Evolutionary conservation across 1,140 invertebrate genomes (phyloP), one percentile per base, ranked within the genome.

Genomic region (Drosophila jambulina): DNA sequence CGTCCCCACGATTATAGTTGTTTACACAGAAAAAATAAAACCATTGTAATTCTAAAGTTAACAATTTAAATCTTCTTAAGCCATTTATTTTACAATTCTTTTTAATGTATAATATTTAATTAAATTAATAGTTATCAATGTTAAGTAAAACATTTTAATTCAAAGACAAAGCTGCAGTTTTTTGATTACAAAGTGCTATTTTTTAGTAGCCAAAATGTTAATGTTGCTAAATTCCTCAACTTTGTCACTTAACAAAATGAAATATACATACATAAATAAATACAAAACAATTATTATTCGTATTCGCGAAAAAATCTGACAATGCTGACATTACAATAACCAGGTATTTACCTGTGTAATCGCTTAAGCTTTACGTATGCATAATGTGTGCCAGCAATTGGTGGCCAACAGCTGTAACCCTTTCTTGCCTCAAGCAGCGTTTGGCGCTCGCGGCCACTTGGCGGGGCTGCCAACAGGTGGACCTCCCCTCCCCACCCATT

Each of bases 391-490:
- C 19, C 7, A 25, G 27, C 42, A 27, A 21, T n/a, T 36, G 17
- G 9, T 40, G 67, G n/a, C 69, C 53, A 72, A 72, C 70, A 74
- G 70, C 70, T 74, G 70, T 74, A 74, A 74, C 70, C 70, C 70
- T 72, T 72, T 74, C 0, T n/a, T 25, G 12, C 21, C 34, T 49
- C 29, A 23, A 23, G 21, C 42, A 48, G 40, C 32, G 29, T 56
- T 70, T 70, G 29, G 32, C 46, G 46, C 64, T 54, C 46, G 64
- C 64, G 29, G 48, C 19, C 38, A 32, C 48, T 43, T 74, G 67
- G 36, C 56, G 62, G 51, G 67, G 61, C 53, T 75, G 68, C 82
- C 82, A 85, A 85, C 82, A 85, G 82, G 82, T 85, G 82, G 82
- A 85, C 53, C 62, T n/a, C 45, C 59, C 46, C 62, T n/a, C 51